phyloP scores from a whole-genome alignment of 1,140 invertebrate species.

The Aporrectodea caliginosa region DNA sequence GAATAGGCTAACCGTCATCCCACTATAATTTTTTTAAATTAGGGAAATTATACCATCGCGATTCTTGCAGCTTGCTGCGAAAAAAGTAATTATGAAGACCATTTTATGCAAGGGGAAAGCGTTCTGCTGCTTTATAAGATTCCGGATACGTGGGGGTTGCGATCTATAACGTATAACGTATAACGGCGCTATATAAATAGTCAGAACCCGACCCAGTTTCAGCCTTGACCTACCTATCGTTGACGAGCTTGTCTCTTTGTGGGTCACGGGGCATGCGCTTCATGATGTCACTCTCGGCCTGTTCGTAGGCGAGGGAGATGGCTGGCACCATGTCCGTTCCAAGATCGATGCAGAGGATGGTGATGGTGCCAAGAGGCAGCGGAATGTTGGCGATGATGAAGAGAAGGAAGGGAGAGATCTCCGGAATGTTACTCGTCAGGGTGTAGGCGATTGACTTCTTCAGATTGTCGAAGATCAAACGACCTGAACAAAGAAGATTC shows the following conservation, averaged over 20 bases:
- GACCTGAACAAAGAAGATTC: constrained; percentile 62
- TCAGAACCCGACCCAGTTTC: too few species aligned
- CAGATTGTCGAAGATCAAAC: constrained; percentile 67
- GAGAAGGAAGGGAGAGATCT: constrained; percentile 56
- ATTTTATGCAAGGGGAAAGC: too few species aligned
- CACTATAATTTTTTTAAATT: too few species aligned
- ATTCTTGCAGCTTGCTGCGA: too few species aligned
- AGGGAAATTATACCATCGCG: too few species aligned
- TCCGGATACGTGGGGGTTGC: too few species aligned
- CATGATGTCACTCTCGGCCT: constrained; percentile 97
- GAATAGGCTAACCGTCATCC: too few species aligned
- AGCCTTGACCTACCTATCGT: constrained; percentile 24
- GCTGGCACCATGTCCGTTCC: too few species aligned
- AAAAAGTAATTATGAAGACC: too few species aligned
- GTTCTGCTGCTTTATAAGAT: too few species aligned
- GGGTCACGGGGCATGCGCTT: constrained; percentile 90
- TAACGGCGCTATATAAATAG: too few species aligned
- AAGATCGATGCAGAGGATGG: constrained; percentile 50
- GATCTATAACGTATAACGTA: too few species aligned
- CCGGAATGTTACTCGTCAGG: constrained; percentile 64
- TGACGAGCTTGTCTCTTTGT: constrained; percentile 32
- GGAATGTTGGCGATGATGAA: constrained; percentile 44
- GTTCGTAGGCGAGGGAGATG: constrained; percentile 91
- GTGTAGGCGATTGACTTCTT: constrained; percentile 65
- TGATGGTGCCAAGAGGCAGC: constrained; percentile 43